phyloP scores from a whole-genome alignment of 2,797 vertebrate genomes.

The Poecilia picta region DNA sequence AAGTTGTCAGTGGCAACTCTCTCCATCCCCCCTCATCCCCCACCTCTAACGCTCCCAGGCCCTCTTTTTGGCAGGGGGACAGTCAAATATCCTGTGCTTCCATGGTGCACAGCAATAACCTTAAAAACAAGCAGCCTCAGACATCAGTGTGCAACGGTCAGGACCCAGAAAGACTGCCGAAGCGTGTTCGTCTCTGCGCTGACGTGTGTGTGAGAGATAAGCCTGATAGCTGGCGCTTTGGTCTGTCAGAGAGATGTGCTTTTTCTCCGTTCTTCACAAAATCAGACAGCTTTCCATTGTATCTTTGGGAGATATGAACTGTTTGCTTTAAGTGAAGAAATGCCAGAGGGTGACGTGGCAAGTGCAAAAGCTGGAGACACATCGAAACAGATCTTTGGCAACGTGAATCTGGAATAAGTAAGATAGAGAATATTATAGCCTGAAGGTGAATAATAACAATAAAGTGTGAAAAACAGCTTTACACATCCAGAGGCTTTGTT shows the following conservation, averaged over 20 bases:
- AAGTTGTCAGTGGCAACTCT: constrained; percentile 72
- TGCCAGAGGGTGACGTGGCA: constrained; percentile 44
- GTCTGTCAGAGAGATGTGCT: constrained; percentile 66
- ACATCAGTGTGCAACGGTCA: constrained; percentile 58
- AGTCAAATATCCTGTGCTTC: constrained; percentile 75
- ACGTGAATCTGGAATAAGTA: constrained; percentile 33
- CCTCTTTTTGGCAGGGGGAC: constrained; percentile 67
- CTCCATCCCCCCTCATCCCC: constrained; percentile 22
- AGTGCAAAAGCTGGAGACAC: constrained; percentile 9
- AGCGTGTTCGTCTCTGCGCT: constrained; percentile 23
- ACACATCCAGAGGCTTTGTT: not conserved
- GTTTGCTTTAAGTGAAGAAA: constrained; percentile 63
- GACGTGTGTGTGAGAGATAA: constrained; percentile 50
- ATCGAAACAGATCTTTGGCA: constrained; percentile 13
- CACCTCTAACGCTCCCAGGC: constrained; percentile 3
- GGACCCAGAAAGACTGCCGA: constrained; percentile 48
- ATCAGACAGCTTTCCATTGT: constrained; percentile 67
- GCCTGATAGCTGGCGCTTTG: constrained; percentile 67
- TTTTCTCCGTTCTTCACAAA: constrained; percentile 61
- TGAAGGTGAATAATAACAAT: not conserved
- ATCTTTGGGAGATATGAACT: constrained; percentile 67
- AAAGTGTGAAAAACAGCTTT: not conserved
- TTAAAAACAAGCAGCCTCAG: constrained; percentile 54
- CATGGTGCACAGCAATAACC: constrained; percentile 70
- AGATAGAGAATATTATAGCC: not conserved